Percentiles rank a stretch among this genome's conserved stretches.
phyloP scores from a whole-genome alignment of 1,140 invertebrate species.

The Carposina sasakii region DNA sequence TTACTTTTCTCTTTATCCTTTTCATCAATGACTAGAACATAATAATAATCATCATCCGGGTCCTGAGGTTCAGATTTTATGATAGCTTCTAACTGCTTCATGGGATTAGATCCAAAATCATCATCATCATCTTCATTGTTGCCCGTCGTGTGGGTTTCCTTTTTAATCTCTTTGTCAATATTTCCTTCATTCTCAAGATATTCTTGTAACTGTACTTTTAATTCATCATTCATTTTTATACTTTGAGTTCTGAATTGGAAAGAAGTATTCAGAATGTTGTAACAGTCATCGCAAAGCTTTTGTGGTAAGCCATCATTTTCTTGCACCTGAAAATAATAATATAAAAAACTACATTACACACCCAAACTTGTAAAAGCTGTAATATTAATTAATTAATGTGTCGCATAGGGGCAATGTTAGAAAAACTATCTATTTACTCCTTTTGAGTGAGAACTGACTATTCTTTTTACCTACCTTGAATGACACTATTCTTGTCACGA shows the following conservation, averaged over 20 bases:
- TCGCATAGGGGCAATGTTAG: no score
- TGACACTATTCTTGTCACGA: neutral
- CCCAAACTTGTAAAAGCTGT: neutral
- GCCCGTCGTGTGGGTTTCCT: conserved; percentile 19
- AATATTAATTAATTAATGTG: neutral
- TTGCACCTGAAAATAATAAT: conserved; percentile 46
- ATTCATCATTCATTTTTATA: conserved; percentile 59
- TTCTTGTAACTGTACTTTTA: conserved; percentile 48
- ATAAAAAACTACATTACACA: conserved; percentile 5
- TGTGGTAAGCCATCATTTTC: conserved; percentile 59
- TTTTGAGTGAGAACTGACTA: neutral
- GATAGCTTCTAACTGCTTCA: conserved; percentile 55
- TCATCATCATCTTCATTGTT: conserved; percentile 26
- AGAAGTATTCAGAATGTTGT: conserved; percentile 48
- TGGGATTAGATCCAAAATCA: conserved; percentile 46
- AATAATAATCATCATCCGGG: conserved; percentile 60
- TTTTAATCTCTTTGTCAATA: conserved; percentile 12
- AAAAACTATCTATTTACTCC: no score
- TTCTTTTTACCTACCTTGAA: neutral
- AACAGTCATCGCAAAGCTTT: conserved; percentile 57
- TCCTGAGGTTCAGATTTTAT: conserved; percentile 58
- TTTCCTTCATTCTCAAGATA: conserved; percentile 25
- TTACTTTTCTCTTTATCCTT: conserved; percentile 35
- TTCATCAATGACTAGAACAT: conserved; percentile 60
- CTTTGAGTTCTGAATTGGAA: conserved; percentile 65